Conservation (phyloP, 1,140 invertebrate genomes). For the Schlechtendalia chinensis region DNA sequence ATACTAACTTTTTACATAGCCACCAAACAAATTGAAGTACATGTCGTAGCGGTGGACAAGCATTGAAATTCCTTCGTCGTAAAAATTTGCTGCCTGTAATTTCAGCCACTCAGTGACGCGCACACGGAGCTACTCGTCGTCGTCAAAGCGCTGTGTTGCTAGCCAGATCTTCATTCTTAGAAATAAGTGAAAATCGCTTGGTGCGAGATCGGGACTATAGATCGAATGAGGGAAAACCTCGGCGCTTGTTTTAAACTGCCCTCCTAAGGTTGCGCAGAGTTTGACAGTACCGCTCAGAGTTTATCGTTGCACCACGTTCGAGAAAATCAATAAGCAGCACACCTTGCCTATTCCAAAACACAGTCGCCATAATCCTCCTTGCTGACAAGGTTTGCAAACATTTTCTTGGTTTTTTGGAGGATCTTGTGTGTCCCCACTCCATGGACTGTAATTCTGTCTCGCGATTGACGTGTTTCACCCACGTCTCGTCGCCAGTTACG, state of each 20-base stretch:
- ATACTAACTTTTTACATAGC: too few relatives aligned
- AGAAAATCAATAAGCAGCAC: conserved; percentile 53
- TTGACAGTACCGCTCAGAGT: conserved; percentile 50
- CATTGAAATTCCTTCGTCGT: too few relatives aligned
- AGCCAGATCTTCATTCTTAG: conserved; percentile 50
- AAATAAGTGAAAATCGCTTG: conserved; percentile 55
- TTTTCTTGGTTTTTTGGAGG: background rate
- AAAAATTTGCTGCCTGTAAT: too few relatives aligned
- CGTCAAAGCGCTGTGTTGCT: conserved; percentile 49
- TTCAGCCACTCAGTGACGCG: conserved; percentile 31
- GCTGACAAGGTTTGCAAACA: background rate
- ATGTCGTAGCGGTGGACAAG: too few relatives aligned
- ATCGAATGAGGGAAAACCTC: conserved; percentile 54
- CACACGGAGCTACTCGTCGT: conserved; percentile 18
- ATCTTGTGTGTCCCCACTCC: conserved; percentile 1
- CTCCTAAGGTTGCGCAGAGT: background rate
- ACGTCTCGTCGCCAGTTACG: conserved; percentile 53
- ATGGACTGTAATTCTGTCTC: conserved; percentile 52
- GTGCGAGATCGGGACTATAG: conserved; percentile 55
- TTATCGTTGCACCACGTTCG: conserved; percentile 33
- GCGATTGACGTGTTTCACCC: conserved; percentile 51
- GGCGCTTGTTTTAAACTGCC: background rate
- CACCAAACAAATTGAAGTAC: too few relatives aligned
- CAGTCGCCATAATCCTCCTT: conserved; percentile 25
- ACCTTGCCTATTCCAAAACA: conserved; percentile 54